Conservation (phyloP, 2,113 vertebrate genomes). For the Periophthalmodon schlosseri region DNA sequence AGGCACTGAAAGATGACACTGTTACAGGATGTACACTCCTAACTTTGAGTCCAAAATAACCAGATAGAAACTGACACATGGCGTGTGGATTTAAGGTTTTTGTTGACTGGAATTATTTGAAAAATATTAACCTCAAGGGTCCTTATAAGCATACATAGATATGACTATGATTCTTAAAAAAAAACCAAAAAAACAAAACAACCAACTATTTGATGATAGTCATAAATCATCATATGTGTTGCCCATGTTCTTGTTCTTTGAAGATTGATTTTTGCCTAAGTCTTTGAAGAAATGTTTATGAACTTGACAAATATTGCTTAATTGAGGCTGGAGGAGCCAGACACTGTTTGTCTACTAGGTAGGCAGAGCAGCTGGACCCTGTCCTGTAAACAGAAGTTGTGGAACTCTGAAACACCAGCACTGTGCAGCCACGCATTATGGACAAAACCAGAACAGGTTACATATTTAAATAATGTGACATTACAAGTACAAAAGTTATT, state of each 20-base stretch:
- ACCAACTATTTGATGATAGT: too few species aligned
- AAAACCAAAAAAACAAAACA: too few species aligned
- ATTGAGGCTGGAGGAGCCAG: neutral
- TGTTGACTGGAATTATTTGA: neutral
- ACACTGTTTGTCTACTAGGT: neutral
- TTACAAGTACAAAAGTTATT: neutral
- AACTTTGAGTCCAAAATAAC: slow-evolving; percentile 7
- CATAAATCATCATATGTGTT: too few species aligned
- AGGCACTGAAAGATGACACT: neutral
- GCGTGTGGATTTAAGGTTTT: neutral
- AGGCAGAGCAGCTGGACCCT: neutral
- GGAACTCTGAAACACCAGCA: slow-evolving; percentile 19
- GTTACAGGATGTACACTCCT: neutral
- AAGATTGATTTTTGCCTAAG: neutral
- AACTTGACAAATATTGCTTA: neutral
- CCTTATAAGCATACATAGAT: neutral
- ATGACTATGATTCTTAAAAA: neutral
- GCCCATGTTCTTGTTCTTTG: too few species aligned
- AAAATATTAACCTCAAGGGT: neutral
- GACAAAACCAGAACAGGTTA: neutral
- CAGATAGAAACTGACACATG: neutral
- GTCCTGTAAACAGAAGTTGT: slow-evolving; percentile 17
- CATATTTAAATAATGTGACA: neutral
- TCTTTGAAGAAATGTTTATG: neutral
- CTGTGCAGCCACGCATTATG: neutral